Conservation (phyloP, 2,888 invertebrate species). For the Poecilus cupreus region DNA sequence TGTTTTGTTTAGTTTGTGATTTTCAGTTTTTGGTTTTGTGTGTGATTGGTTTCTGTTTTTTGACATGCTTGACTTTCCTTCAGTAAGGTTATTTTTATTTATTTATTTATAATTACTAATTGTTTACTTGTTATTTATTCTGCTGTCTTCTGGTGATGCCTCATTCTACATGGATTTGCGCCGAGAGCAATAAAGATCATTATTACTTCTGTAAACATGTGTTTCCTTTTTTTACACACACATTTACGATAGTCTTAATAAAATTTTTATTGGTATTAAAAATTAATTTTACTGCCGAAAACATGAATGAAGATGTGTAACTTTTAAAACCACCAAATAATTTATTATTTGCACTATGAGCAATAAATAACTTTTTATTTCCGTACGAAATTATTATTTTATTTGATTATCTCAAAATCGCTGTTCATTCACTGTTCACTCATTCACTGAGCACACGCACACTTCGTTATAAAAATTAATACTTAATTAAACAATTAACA, state of each 20-base stretch:
- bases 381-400: background rate
- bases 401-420: background rate
- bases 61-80: conserved; percentile 21
- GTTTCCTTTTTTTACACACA: conserved; percentile 53
- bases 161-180: conserved; percentile 5
- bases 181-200: conserved; percentile 53
- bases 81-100: conserved; percentile 49
- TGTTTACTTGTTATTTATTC: background rate
- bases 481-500: background rate
- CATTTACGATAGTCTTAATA: conserved; percentile 58
- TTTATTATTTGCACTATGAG: conserved; percentile 57
- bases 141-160: background rate
- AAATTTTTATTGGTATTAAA: conserved; percentile 59
- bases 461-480: background rate
- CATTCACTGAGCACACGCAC: background rate
- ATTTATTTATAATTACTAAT: conserved; percentile 34
- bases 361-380: conserved; percentile 43
- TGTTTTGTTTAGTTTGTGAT: conserved; percentile 43
- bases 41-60: conserved; percentile 35
- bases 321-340: conserved; percentile 56
- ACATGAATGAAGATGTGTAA: conserved; percentile 59
- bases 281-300: conserved; percentile 59
- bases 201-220: conserved; percentile 58
- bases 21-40: conserved; percentile 36
- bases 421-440: background rate